These are phyloP conservation scores for Chymomyza caudatula DNA, from an alignment of 2,888 invertebrate genomes.

Conservation along the genomic window DNA sequence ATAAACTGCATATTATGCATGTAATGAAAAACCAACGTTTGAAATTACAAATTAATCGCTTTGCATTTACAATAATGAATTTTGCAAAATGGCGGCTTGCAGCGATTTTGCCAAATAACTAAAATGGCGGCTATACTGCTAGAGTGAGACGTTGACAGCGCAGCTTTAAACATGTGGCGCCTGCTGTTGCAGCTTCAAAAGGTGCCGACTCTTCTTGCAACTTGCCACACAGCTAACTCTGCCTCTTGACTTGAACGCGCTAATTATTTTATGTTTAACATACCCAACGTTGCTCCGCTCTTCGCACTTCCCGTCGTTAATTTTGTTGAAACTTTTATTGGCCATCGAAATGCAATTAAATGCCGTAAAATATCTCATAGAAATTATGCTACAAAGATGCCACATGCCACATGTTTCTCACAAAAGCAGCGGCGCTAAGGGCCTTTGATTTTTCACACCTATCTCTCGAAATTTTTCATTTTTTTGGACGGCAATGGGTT, in stretches of 20 bases:
- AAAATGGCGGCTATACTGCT: neutral
- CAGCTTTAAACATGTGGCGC: conserved; percentile 40
- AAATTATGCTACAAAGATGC: conserved; percentile 16
- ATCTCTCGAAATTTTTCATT: conserved; percentile 6
- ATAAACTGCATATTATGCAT: conserved; percentile 8
- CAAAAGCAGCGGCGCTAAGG: conserved; percentile 45
- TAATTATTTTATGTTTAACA: conserved; percentile 53
- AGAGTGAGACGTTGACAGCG: too few species aligned
- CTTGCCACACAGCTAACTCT: conserved; percentile 26
- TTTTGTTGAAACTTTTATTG: conserved; percentile 56
- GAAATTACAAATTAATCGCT: conserved; percentile 56
- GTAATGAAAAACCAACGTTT: conserved; percentile 18
- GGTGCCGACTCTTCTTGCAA: neutral
- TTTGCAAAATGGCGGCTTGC: neutral
- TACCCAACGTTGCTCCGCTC: neutral
- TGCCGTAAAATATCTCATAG: conserved; percentile 45
- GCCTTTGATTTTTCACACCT: conserved; percentile 59
- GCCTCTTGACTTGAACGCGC: conserved; percentile 38
- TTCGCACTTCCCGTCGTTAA: conserved; percentile 67
- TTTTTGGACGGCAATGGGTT: neutral
- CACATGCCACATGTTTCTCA: conserved; percentile 15
- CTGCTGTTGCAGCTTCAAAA: conserved; percentile 27
- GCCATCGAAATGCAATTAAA: conserved; percentile 66
- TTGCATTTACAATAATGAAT: conserved; percentile 40
- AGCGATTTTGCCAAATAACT: too few species aligned